Evolutionary conservation across 2,888 invertebrate species (phyloP), one percentile per base, ranked within the genome.

Genomic region (Caenorhabditis angaria): DNA sequence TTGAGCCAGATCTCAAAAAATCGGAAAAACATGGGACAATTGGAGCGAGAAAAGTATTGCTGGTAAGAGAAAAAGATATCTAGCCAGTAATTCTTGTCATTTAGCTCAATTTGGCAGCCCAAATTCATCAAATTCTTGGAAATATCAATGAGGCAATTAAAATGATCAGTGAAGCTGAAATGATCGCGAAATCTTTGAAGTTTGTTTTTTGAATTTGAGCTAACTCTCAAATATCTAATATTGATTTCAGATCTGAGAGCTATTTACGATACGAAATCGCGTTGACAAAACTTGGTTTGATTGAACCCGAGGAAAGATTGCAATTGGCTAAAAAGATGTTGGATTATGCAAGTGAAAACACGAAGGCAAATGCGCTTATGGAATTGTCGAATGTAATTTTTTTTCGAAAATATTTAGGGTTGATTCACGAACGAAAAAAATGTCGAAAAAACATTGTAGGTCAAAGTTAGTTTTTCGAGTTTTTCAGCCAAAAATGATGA

Each of bases 311-410:
- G 1, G n/a, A 58, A 24, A 29, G 67, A 12, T 14, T 72, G 0
- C 47, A 61, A 32, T 24, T 67, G 1, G 67, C 72, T 0, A 50
- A 61, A 54, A 3, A 64, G 25, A 56, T 71, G 66, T 60, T 64
- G 4, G 61, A 61, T 0, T 61, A 64, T n/a, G 72, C 67, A 12
- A 53, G 61, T 1, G 64, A 72, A 22, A 57, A 72, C 4, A 61
- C 57, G 35, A 72, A 65, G 20, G 64, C 58, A 6, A 47, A 61
- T 28, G 48, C 72, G 0, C 28, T 72, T 2, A 29, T 24, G 24
- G 72, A 72, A 27, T 35, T 60, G 1, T 57, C 72, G 22, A 67
- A 72, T 72, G 71, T 70, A 25, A 58, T 32, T 47, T 22, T 35
- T 10, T n/a, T 24, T 28, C 22, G 5, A 14, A 27, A 24, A 51